phyloP scores from a whole-genome alignment of 1,140 invertebrate genomes.

The Agraylea sexmaculata region DNA sequence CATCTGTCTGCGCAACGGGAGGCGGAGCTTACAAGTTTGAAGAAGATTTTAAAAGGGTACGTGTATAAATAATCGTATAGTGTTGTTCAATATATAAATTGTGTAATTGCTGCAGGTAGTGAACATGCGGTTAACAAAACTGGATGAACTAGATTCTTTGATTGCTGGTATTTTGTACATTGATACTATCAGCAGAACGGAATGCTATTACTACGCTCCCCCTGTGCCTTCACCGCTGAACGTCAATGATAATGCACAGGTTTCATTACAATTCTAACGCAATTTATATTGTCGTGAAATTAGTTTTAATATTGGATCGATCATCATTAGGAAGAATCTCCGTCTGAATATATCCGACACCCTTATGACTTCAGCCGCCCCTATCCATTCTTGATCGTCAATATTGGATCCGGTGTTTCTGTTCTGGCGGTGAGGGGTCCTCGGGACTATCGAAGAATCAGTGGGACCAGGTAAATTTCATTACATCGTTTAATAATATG shows the following conservation, averaged over 20 bases:
- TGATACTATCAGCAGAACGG: constrained; percentile 76
- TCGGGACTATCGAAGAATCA: constrained; percentile 83
- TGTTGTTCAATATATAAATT: constrained; percentile 8
- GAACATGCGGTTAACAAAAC: constrained; percentile 87
- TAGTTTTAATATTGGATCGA: not conserved
- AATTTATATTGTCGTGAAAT: not conserved
- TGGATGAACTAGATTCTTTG: constrained; percentile 92
- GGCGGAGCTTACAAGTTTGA: constrained; percentile 98
- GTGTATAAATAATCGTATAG: constrained; percentile 11
- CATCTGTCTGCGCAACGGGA: constrained; percentile 95
- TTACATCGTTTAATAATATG: constrained; percentile 7
- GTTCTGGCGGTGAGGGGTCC: constrained; percentile 88
- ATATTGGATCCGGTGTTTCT: constrained; percentile 96
- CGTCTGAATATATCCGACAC: constrained; percentile 31
- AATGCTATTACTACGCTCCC: constrained; percentile 86
- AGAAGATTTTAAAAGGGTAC: constrained; percentile 77
- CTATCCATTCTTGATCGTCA: constrained; percentile 95
- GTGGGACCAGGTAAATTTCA: constrained; percentile 74
- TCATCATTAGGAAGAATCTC: constrained; percentile 22
- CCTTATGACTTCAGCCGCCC: constrained; percentile 81
- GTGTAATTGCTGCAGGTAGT: constrained; percentile 61
- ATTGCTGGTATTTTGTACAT: constrained; percentile 93
- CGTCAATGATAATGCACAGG: not conserved
- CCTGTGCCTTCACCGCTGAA: not conserved
- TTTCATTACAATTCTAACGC: not conserved